Conservation (phyloP, 1,140 invertebrate species). For the Anadara kagoshimensis region DNA sequence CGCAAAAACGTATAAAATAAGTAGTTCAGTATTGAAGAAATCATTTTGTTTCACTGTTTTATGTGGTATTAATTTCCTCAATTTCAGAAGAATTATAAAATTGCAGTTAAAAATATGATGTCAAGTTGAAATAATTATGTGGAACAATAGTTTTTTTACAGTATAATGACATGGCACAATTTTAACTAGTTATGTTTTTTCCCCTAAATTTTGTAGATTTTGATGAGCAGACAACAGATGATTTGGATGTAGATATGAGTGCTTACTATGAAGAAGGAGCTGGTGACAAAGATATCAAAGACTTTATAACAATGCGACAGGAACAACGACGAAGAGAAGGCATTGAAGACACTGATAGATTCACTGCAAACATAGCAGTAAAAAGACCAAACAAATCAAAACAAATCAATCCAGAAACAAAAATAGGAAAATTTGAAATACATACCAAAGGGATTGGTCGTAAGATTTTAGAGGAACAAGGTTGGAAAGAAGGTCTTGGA, state of each 20-base stretch:
- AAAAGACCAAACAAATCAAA: constrained; percentile 9
- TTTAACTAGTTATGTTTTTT: too few relatives aligned
- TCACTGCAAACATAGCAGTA: constrained; percentile 59
- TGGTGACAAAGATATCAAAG: constrained; percentile 75
- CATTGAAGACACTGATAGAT: constrained; percentile 52
- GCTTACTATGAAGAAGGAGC: constrained; percentile 76
- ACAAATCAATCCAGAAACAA: neutral
- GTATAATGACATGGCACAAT: too few relatives aligned
- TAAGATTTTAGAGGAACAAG: constrained; percentile 76
- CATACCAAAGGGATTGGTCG: constrained; percentile 75
- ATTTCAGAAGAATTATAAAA: too few relatives aligned
- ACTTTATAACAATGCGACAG: constrained; percentile 74
- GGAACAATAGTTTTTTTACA: too few relatives aligned
- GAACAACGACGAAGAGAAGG: constrained; percentile 68
- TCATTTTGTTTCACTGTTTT: too few relatives aligned
- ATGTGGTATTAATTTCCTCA: too few relatives aligned
- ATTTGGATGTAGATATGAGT: constrained; percentile 80
- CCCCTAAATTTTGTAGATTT: constrained; percentile 74
- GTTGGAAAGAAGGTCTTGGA: constrained; percentile 78
- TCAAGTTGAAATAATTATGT: too few relatives aligned
- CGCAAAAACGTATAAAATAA: too few relatives aligned
- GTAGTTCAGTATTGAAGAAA: too few relatives aligned
- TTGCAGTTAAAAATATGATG: too few relatives aligned
- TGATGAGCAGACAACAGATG: constrained; percentile 79
- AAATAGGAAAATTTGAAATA: constrained; percentile 75